Conservation (phyloP, 2,888 invertebrate species). For the Philaethria dido region DNA sequence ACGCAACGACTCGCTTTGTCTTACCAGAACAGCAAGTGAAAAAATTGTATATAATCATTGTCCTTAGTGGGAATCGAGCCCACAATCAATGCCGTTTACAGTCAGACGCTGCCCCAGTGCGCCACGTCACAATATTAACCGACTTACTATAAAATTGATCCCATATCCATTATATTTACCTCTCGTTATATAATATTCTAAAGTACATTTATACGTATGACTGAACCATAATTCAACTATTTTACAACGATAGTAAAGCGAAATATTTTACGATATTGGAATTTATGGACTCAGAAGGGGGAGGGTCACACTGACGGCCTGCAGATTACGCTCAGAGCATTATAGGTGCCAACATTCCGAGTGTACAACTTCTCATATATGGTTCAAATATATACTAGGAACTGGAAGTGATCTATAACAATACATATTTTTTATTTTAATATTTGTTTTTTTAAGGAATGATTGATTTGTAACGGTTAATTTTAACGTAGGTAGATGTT, state of each 20-base stretch:
- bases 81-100: too few species aligned
- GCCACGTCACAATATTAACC: background rate
- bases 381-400: background rate
- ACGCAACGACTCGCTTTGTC: too few species aligned
- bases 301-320: conserved; percentile 5
- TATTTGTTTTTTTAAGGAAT: too few species aligned
- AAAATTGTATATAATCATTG: too few species aligned
- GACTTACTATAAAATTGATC: background rate
- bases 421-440: too few species aligned
- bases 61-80: too few species aligned
- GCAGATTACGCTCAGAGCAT: conserved; percentile 13
- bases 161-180: conserved; percentile 9
- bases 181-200: conserved; percentile 12
- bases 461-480: too few species aligned
- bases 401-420: too few species aligned
- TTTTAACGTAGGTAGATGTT: too few species aligned
- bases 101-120: too few species aligned
- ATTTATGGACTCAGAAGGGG: conserved; percentile 12
- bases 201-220: conserved; percentile 21
- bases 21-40: too few species aligned
- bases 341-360: conserved; percentile 6
- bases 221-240: conserved; percentile 17
- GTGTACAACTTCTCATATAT: background rate
- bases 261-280: conserved; percentile 54
- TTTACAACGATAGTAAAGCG: conserved; percentile 45